A percentile compares a stretch with the other conserved stretches of the same genome.
These are phyloP conservation scores for Echinarachnius parma DNA, from an alignment of 53 echinoderm and acorn worm genomes.

Conservation along the genomic window DNA sequence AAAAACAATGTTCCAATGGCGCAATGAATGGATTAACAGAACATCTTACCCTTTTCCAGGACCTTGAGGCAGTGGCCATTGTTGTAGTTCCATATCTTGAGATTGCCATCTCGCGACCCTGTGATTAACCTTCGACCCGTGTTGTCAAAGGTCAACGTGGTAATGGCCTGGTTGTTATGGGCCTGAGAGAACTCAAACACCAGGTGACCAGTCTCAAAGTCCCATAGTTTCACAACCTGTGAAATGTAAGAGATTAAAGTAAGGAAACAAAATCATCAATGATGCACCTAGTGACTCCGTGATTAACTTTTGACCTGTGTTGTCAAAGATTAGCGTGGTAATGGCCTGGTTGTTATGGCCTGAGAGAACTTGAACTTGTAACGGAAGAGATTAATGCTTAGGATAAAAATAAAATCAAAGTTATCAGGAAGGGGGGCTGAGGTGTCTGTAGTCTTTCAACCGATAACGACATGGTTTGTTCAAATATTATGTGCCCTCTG, in stretches of 20 bases:
- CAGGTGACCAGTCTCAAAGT: conserved; percentile 97
- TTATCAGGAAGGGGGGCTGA: too few relatives aligned
- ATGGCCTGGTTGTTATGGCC: conserved; percentile 85
- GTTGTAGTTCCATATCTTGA: conserved; percentile 98
- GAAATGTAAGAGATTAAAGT: background rate
- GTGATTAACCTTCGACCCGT: conserved; percentile 94
- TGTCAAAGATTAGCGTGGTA: conserved; percentile 90
- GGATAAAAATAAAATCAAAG: too few relatives aligned
- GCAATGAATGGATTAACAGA: too few relatives aligned
- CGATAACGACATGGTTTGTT: too few relatives aligned
- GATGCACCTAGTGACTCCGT: too few relatives aligned
- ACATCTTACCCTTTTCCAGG: conserved; percentile 75
- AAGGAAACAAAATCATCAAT: too few relatives aligned
- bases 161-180: conserved; percentile 81
- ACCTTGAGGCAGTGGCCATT: conserved; percentile 96
- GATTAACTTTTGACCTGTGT: conserved; percentile 84
- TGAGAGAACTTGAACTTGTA: too few relatives aligned
- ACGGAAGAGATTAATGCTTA: too few relatives aligned
- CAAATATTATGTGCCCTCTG: too few relatives aligned
- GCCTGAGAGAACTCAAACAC: conserved; percentile 98
- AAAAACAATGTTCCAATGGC: too few relatives aligned
- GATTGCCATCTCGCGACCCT: conserved; percentile 86
- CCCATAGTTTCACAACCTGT: conserved; percentile 96
- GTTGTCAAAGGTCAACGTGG: conserved; percentile 88
- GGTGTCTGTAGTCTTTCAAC: too few relatives aligned